Evolutionary conservation across 2,113 vertebrate genomes (phyloP).

Genomic region (Python bivittatus): DNA sequence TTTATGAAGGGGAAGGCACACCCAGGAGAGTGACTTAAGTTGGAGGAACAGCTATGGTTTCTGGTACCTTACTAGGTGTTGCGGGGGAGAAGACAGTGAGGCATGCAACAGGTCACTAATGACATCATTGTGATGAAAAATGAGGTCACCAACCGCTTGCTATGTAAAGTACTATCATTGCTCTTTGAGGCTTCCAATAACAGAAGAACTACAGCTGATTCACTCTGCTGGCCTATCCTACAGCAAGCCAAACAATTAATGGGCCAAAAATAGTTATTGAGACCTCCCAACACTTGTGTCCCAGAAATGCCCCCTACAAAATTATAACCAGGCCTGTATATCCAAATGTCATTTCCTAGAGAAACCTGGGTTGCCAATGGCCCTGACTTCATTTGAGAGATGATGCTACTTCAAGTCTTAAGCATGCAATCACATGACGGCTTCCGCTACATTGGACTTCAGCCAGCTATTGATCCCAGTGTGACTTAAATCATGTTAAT

Average conservation of each 20-base stretch:
- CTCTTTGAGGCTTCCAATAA: too few relatives aligned
- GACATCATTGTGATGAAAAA: too few relatives aligned
- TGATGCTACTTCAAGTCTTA: slow-evolving; percentile 47
- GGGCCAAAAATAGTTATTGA: slow-evolving; percentile 6
- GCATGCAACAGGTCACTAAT: too few relatives aligned
- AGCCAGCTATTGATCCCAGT: slow-evolving; percentile 61
- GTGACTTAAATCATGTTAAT: slow-evolving; percentile 66
- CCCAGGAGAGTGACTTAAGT: too few relatives aligned
- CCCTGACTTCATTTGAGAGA: slow-evolving; percentile 49
- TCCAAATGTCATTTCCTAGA: slow-evolving; percentile 32
- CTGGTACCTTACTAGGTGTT: too few relatives aligned
- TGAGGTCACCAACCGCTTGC: too few relatives aligned
- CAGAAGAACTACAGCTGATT: too few relatives aligned
- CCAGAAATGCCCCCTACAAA: slow-evolving; percentile 1
- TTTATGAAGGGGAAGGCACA: too few relatives aligned
- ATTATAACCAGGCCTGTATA: not conserved
- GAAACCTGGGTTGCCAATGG: slow-evolving; percentile 37
- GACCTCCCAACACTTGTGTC: slow-evolving; percentile 1
- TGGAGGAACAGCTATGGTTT: too few relatives aligned
- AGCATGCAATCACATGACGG: slow-evolving; percentile 24
- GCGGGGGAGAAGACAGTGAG: too few relatives aligned
- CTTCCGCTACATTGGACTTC: slow-evolving; percentile 57
- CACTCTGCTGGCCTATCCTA: not conserved
- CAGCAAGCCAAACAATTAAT: not conserved
- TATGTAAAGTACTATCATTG: too few relatives aligned